Conservation (phyloP, 1,140 invertebrate genomes). For the Listronotus bonariensis region DNA sequence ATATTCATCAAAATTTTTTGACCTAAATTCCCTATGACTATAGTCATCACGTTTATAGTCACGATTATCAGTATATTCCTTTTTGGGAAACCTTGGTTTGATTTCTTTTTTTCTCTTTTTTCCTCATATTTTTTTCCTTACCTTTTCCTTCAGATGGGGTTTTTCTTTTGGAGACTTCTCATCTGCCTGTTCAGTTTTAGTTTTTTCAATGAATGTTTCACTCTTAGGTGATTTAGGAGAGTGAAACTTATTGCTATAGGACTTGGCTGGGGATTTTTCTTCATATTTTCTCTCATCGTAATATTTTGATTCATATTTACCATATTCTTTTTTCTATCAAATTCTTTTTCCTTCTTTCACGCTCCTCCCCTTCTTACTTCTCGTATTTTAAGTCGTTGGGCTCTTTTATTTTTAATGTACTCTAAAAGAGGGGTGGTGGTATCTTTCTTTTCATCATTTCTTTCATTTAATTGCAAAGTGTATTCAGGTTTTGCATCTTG, state of each 20-base stretch:
- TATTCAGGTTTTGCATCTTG: constrained; percentile 72
- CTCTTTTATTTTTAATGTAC: constrained; percentile 79
- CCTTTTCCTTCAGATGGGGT: constrained; percentile 35
- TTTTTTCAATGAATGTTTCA: constrained; percentile 34
- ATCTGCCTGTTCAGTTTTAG: constrained; percentile 25
- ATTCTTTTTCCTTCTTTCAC: constrained; percentile 64
- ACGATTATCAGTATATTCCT: constrained; percentile 42
- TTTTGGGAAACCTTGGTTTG: constrained; percentile 42
- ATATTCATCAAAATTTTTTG: too few species aligned
- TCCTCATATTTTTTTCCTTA: constrained; percentile 50
- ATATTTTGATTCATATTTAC: constrained; percentile 43
- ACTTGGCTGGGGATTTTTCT: constrained; percentile 45
- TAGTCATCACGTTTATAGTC: constrained; percentile 44
- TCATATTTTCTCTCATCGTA: constrained; percentile 43
- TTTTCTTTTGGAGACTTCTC: constrained; percentile 33
- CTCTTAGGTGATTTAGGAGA: constrained; percentile 44
- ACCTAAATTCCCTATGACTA: constrained; percentile 37
- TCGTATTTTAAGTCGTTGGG: constrained; percentile 63
- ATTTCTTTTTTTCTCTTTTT: constrained; percentile 43
- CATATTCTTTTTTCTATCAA: too few species aligned
- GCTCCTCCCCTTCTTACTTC: constrained; percentile 74
- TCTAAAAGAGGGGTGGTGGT: constrained; percentile 86
- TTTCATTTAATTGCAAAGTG: constrained; percentile 46
- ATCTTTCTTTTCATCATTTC: constrained; percentile 56
- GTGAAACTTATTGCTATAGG: neutral